Conservation (phyloP, 2,113 vertebrate genomes). For the Macquaria australasica region DNA sequence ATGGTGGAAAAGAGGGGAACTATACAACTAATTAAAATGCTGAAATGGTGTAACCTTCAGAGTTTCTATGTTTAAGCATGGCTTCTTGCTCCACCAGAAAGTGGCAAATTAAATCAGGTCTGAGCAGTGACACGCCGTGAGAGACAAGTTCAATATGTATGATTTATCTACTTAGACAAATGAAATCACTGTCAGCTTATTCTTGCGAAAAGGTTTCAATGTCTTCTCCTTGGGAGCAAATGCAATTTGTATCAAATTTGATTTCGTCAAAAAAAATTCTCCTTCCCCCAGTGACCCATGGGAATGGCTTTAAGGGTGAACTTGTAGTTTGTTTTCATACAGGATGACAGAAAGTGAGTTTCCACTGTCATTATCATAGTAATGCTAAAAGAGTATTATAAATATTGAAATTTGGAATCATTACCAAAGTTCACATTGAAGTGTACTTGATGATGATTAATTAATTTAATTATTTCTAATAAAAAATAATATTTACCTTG, state of each 20-base stretch:
- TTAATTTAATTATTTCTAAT: background rate
- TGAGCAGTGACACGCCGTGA: conserved; percentile 80
- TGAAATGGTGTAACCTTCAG: conserved; percentile 83
- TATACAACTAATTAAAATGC: conserved; percentile 84
- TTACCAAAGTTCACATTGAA: background rate
- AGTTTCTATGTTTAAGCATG: conserved; percentile 81
- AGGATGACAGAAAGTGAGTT: conserved; percentile 18
- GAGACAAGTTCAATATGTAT: conserved; percentile 86
- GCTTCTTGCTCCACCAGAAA: conserved; percentile 71
- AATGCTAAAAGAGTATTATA: background rate
- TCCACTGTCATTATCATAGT: background rate
- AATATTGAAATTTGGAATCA: background rate
- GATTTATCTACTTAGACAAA: conserved; percentile 91
- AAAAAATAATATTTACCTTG: background rate
- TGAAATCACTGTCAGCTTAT: conserved; percentile 87
- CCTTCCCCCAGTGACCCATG: conserved; percentile 21
- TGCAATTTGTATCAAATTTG: conserved; percentile 84
- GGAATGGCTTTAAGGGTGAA: conserved; percentile 40
- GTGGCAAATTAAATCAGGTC: conserved; percentile 89
- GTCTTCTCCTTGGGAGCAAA: conserved; percentile 79
- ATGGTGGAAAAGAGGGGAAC: conserved; percentile 26
- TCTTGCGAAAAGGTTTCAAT: conserved; percentile 81
- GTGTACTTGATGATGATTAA: background rate
- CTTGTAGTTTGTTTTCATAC: conserved; percentile 26
- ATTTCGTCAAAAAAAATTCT: conserved; percentile 68